These are phyloP conservation scores for Ericerus pela DNA, from an alignment of 1,140 invertebrate species.

Conservation along the genomic window DNA sequence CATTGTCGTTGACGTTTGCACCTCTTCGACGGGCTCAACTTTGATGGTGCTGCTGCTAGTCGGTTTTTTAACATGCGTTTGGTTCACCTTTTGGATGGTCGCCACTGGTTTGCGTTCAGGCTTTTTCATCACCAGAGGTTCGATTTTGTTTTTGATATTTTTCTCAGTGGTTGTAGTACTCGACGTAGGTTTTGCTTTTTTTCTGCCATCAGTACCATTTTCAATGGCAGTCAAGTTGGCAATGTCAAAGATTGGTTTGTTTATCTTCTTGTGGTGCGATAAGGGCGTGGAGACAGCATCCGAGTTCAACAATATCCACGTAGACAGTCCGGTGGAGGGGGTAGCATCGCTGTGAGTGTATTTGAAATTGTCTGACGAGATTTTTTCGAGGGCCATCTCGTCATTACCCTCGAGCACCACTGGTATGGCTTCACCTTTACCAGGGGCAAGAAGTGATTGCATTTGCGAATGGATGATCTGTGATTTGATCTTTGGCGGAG, in stretches of 20 bases:
- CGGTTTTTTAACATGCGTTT: background rate
- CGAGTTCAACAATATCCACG: slow-evolving; percentile 52
- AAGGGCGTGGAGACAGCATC: slow-evolving; percentile 32
- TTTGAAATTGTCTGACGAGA: slow-evolving; percentile 27
- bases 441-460: slow-evolving; percentile 6
- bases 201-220: slow-evolving; percentile 6
- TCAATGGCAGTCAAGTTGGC: background rate
- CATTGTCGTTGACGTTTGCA: slow-evolving; percentile 15
- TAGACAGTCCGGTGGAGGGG: slow-evolving; percentile 26
- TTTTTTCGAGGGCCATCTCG: slow-evolving; percentile 25
- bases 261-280: slow-evolving; percentile 26
- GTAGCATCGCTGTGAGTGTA: slow-evolving; percentile 25
- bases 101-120: slow-evolving; percentile 5
- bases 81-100: slow-evolving; percentile 4
- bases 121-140: background rate
- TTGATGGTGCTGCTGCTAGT: background rate
- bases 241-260: slow-evolving; percentile 16
- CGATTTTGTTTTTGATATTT: background rate
- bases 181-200: slow-evolving; percentile 4
- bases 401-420: slow-evolving; percentile 33
- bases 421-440: slow-evolving; percentile 39
- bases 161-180: slow-evolving; percentile 1
- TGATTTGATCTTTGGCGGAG: slow-evolving; percentile 41
- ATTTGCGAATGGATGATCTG: slow-evolving; percentile 15
- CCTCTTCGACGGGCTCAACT: slow-evolving; percentile 3